These are phyloP conservation scores for Drosophila funebris DNA, from an alignment of 1,140 invertebrate species.

Conservation along the genomic window DNA sequence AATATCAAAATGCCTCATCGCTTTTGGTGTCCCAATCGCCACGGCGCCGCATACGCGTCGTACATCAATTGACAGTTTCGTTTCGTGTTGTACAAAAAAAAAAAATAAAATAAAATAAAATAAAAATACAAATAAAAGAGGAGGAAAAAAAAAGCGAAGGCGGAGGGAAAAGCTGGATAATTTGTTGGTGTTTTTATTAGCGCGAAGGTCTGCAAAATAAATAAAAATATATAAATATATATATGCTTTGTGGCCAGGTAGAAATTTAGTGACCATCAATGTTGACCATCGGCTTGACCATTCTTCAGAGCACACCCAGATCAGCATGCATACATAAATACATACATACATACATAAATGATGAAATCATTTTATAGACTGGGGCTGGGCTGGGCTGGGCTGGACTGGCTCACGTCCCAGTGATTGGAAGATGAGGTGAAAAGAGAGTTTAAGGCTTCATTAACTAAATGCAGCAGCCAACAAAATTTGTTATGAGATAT, in stretches of 20 bases:
- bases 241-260: slow-evolving; percentile 49
- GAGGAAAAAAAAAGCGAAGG: slow-evolving; percentile 4
- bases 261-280: slow-evolving; percentile 48
- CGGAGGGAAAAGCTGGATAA: not conserved
- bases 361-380: slow-evolving; percentile 27
- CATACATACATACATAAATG: slow-evolving; percentile 1
- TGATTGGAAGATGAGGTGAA: slow-evolving; percentile 47
- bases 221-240: slow-evolving; percentile 36
- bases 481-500: slow-evolving; percentile 34
- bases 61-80: slow-evolving; percentile 76
- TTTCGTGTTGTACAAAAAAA: slow-evolving; percentile 66
- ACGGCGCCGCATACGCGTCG: slow-evolving; percentile 52
- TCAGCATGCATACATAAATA: slow-evolving; percentile 19
- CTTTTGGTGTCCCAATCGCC: slow-evolving; percentile 35
- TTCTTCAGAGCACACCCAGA: slow-evolving; percentile 51
- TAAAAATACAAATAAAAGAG: slow-evolving; percentile 4
- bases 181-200: slow-evolving; percentile 49
- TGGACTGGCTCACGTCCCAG: slow-evolving; percentile 43
- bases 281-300: slow-evolving; percentile 54
- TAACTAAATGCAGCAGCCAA: slow-evolving; percentile 72
- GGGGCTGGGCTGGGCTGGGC: slow-evolving; percentile 23
- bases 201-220: slow-evolving; percentile 63
- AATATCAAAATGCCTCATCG: slow-evolving; percentile 62
- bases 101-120: slow-evolving; percentile 13
- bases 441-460: slow-evolving; percentile 63